These are phyloP conservation scores for Megaptera novaeangliae DNA, from an alignment of 2,113 vertebrate genomes.

Conservation along the genomic window DNA sequence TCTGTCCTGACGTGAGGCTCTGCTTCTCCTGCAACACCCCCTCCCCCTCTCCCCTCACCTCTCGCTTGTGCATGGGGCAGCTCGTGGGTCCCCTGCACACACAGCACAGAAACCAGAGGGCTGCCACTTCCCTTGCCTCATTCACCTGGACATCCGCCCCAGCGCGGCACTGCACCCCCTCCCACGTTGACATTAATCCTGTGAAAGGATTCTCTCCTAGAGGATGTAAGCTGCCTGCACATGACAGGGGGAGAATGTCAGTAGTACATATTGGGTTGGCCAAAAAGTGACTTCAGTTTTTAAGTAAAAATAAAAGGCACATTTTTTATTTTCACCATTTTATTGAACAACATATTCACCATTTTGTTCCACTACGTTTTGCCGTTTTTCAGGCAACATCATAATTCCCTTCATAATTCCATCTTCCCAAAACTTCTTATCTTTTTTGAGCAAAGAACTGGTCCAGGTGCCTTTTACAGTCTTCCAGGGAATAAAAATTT, in stretches of 20 bases:
- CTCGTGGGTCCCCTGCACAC: background rate
- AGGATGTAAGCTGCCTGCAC: background rate
- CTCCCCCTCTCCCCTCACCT: background rate
- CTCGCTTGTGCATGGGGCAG: too few relatives aligned
- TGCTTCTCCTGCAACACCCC: background rate
- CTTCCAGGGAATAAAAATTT: too few relatives aligned
- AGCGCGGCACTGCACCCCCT: rapidly evolving
- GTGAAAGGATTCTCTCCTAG: background rate
- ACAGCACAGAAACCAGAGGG: background rate
- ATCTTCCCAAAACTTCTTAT: too few relatives aligned
- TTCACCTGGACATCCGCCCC: background rate
- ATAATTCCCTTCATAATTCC: too few relatives aligned
- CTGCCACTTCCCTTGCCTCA: background rate
- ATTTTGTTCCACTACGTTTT: too few relatives aligned
- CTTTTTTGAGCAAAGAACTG: too few relatives aligned
- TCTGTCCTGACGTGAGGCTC: background rate
- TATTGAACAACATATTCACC: too few relatives aligned
- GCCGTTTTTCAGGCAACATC: too few relatives aligned
- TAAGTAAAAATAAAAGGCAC: too few relatives aligned
- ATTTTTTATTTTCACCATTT: too few relatives aligned
- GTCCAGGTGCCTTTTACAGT: too few relatives aligned
- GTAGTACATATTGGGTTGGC: background rate
- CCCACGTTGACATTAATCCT: background rate
- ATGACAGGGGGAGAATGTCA: background rate
- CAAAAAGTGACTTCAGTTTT: too few relatives aligned